Evolutionary conservation across 2,888 invertebrate species (phyloP), one percentile per base, ranked within the genome.

Genomic region (Drosophila kokeensis): DNA sequence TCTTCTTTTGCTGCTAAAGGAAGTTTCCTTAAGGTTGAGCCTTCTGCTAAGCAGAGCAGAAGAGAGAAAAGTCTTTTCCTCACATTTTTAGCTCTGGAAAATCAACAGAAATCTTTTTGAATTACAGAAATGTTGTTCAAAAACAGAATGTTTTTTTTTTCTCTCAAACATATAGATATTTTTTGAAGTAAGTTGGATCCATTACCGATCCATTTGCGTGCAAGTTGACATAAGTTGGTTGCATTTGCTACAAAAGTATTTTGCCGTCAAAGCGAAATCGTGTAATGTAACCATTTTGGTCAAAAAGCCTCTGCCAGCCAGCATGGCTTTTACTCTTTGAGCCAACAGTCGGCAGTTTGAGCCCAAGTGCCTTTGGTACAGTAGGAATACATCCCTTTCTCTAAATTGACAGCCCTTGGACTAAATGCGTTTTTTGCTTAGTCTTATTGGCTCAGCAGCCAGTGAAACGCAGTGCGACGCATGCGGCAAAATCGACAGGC

Each of bases 391-490:
- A 45, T 24, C 45, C 45, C 24, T 24, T 45, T 45, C 45, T 45
- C 24, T 45, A 24, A 24, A 45, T 36, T 54, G 54, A 54, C 38
- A 57, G 57, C 81, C 78, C 72, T 81, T 78, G 73, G 76, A 81
- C 70, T 81, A 84, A 89, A 89, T 86, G 89, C 89, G 80, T 87
- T 86, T 86, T 86, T 86, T 89, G 81, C 83, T 89, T 87, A 85
- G 90, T 86, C 85, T 89, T 86, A 81, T 86, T 89, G 90, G 60
- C 70, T n/a, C 69, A 13, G 58, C 29, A 42, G 34, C 55, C 42
- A 32, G 21, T 40, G 29, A 49, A 60, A 63, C 73, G 72, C 76
- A 79, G 68, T 70, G 81, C 70, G 64, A 53, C 86, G 70, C 74
- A 71, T 74, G 68, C 68, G 67, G 73, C 52, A 69, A 82, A 85